Conservation (phyloP, 2,888 invertebrate genomes). For the Caenorhabditis panamensis region DNA sequence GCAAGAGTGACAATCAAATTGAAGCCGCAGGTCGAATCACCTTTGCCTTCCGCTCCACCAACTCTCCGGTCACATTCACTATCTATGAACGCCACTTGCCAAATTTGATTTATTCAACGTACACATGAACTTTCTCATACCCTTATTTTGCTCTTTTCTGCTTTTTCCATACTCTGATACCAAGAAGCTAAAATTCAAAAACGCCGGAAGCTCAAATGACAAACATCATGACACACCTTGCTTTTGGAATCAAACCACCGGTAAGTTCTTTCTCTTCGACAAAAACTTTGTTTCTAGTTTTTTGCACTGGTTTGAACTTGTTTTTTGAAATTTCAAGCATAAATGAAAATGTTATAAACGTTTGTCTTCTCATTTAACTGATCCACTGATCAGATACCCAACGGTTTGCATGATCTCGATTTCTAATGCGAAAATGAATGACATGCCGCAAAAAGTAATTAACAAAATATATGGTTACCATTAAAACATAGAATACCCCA, state of each 20-base stretch:
- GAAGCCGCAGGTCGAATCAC: slow-evolving; percentile 44
- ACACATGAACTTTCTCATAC: slow-evolving; percentile 43
- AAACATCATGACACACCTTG: slow-evolving; percentile 27
- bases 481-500: not conserved
- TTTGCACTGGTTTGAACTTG: not conserved
- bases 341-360: not conserved
- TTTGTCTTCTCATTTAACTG: not conserved
- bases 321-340: too few species aligned
- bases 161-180: slow-evolving; percentile 17
- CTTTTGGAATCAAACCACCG: slow-evolving; percentile 52
- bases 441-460: slow-evolving; percentile 4
- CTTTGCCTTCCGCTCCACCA: slow-evolving; percentile 55
- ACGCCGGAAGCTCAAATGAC: slow-evolving; percentile 24
- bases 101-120: slow-evolving; percentile 16
- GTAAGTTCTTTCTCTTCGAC: slow-evolving; percentile 17
- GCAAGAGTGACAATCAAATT: slow-evolving; percentile 44
- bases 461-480: slow-evolving; percentile 7
- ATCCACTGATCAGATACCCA: not conserved
- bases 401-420: slow-evolving; percentile 6
- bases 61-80: slow-evolving; percentile 39
- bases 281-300: not conserved
- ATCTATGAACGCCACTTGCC: slow-evolving; percentile 40
- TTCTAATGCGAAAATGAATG: slow-evolving; percentile 4
- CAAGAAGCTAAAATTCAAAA: slow-evolving; percentile 29
- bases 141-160: slow-evolving; percentile 26